Percentiles rank a stretch among this genome's conserved stretches.
These are phyloP conservation scores for Bolborhynchus lineola DNA, from an alignment of 2,113 vertebrate species.

Conservation along the genomic window DNA sequence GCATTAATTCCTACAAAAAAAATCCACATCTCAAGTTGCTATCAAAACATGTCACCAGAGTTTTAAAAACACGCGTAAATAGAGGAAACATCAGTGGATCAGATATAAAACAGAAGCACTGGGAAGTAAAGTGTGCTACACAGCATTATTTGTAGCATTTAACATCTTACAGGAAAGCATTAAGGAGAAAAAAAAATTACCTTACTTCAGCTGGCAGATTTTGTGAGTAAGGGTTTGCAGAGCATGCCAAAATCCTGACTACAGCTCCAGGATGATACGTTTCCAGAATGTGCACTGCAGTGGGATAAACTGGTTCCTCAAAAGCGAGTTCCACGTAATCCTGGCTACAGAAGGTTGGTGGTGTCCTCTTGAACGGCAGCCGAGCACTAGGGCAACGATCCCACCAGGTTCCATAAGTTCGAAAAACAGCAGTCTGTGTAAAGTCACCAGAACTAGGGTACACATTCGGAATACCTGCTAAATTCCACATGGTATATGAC, in stretches of 20 bases:
- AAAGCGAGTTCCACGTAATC: slow-evolving; percentile 96
- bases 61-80: background rate
- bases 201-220: slow-evolving; percentile 88
- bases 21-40: background rate
- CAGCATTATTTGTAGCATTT: background rate
- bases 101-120: background rate
- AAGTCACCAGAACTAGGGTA: slow-evolving; percentile 98
- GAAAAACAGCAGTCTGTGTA: slow-evolving; percentile 95
- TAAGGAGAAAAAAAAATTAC: slow-evolving; percentile 75
- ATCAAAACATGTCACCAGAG: background rate
- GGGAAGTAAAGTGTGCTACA: background rate
- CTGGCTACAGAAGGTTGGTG: slow-evolving; percentile 87
- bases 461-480: slow-evolving; percentile 92
- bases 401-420: slow-evolving; percentile 96
- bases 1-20: background rate
- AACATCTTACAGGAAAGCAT: background rate
- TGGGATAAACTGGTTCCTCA: slow-evolving; percentile 95
- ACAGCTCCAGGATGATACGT: slow-evolving; percentile 97
- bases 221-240: slow-evolving; percentile 94
- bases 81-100: background rate
- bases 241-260: slow-evolving; percentile 94
- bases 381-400: slow-evolving; percentile 86
- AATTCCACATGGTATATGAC: slow-evolving; percentile 99
- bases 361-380: slow-evolving; percentile 83
- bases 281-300: slow-evolving; percentile 92